Percentiles rank a stretch among this genome's conserved stretches.
These are phyloP conservation scores for Adoxophyes honmai DNA, from an alignment of 1,140 invertebrate genomes.

Conservation along the genomic window DNA sequence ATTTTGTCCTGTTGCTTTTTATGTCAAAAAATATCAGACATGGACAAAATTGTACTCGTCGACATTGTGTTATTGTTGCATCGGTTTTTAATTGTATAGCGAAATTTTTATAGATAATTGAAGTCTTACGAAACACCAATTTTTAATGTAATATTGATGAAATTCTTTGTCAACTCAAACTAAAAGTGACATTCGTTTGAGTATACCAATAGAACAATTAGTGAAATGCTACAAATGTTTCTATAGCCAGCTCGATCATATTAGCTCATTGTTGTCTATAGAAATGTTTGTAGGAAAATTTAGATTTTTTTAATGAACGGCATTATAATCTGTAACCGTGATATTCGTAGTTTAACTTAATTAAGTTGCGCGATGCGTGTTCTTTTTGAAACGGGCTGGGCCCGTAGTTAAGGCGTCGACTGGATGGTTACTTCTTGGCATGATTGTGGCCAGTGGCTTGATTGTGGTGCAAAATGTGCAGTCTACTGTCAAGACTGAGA, in stretches of 20 bases:
- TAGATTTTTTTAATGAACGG: too few relatives aligned
- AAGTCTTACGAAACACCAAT: too few relatives aligned
- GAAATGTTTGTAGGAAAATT: background rate
- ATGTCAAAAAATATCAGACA: background rate
- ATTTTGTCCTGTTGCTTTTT: conserved; percentile 39
- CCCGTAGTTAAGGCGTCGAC: background rate
- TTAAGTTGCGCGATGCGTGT: conserved; percentile 9
- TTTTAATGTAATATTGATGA: too few relatives aligned
- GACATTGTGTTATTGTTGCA: too few relatives aligned
- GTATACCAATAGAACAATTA: too few relatives aligned
- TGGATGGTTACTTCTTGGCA: background rate
- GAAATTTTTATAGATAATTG: too few relatives aligned
- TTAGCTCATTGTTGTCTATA: conserved; percentile 16
- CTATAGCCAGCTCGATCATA: too few relatives aligned
- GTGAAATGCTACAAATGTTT: too few relatives aligned
- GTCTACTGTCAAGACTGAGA: background rate
- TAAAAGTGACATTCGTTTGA: too few relatives aligned
- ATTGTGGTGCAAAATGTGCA: too few relatives aligned
- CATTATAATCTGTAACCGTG: background rate
- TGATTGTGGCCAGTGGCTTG: background rate
- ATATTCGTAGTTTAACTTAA: conserved; percentile 4
- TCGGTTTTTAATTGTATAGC: too few relatives aligned
- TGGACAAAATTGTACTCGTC: conserved; percentile 1
- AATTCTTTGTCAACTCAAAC: too few relatives aligned
- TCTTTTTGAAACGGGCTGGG: background rate